phyloP scores from a whole-genome alignment of 2,888 invertebrate species.

The Nemotelus pantherinus region DNA sequence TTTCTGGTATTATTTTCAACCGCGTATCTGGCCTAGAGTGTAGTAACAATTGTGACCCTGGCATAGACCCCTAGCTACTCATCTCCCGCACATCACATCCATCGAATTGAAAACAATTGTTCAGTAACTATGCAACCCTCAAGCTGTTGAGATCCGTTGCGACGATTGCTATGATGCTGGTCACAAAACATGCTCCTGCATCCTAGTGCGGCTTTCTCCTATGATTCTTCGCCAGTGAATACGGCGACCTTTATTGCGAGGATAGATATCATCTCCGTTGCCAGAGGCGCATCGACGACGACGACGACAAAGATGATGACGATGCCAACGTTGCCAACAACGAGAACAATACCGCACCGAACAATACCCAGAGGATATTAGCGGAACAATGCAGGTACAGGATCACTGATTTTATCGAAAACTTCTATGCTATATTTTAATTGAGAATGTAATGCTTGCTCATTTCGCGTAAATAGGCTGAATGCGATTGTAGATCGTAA shows the following conservation, averaged over 20 bases:
- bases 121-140: no score
- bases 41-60: no score
- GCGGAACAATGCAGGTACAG: slow-evolving; percentile 25
- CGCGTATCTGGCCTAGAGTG: no score
- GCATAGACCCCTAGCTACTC: no score
- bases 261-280: slow-evolving; percentile 1
- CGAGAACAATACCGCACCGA: slow-evolving; percentile 21
- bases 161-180: no score
- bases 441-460: slow-evolving; percentile 40
- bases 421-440: slow-evolving; percentile 15
- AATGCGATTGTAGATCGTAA: slow-evolving; percentile 24
- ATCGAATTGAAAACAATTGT: no score
- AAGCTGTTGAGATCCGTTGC: no score
- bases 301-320: neutral
- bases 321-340: neutral
- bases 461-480: slow-evolving; percentile 34
- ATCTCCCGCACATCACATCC: no score
- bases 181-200: no score
- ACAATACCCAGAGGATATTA: slow-evolving; percentile 31
- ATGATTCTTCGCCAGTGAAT: no score
- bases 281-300: neutral
- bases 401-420: slow-evolving; percentile 31
- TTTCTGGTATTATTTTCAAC: no score
- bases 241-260: neutral
- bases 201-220: no score